Evolutionary conservation across 1,140 invertebrate species (phyloP), one percentile per base, ranked within the genome.

Genomic region (Riptortus pedestris): DNA sequence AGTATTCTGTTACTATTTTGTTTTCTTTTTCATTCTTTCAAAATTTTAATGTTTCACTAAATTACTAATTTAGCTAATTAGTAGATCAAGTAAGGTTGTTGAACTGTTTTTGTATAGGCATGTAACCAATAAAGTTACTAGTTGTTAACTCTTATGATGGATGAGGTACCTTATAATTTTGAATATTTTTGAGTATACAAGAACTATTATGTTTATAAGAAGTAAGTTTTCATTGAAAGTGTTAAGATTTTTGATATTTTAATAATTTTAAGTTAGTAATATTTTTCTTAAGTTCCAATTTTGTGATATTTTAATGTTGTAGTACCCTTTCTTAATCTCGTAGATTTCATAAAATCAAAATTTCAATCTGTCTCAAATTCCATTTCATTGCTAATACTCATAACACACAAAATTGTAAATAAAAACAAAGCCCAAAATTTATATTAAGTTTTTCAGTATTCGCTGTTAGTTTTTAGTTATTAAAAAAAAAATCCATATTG

Each of bases 81-180:
- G n/a, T n/a, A n/a, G n/a, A n/a, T n/a, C n/a, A n/a, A n/a, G n/a
- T n/a, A n/a, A n/a, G n/a, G n/a, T n/a, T n/a, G 5, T 38, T 55
- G 51, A 55, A 55, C 51, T 55, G n/a, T 55, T 22, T 55, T 3
- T 55, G 24, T 55, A 55, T 55, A 55, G 51, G 51, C 51, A 55
- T 27, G 24, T 2, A 55, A 2, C 24, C 24, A 24, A 16, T 55
- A 55, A 27, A 55, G 24, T 27, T 55, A 27, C 18, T 55, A 55
- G 24, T 55, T 55, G 24, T 55, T 55, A 55, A 55, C 20, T 24
- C 26, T 45, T 55, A 24, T 55, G 51, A 55, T 55, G 51, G 51
- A 55, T 55, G 51, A 55, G 51, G 51, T 55, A 55, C 51, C 51
- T 55, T 55, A 55, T 55, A 24, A 55, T 55, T 55, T 55, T 55